A percentile compares a stretch with the other conserved stretches of the same genome.
These are phyloP conservation scores for Microctonus hyperodae DNA, from an alignment of 2,888 invertebrate genomes.

Conservation along the genomic window DNA sequence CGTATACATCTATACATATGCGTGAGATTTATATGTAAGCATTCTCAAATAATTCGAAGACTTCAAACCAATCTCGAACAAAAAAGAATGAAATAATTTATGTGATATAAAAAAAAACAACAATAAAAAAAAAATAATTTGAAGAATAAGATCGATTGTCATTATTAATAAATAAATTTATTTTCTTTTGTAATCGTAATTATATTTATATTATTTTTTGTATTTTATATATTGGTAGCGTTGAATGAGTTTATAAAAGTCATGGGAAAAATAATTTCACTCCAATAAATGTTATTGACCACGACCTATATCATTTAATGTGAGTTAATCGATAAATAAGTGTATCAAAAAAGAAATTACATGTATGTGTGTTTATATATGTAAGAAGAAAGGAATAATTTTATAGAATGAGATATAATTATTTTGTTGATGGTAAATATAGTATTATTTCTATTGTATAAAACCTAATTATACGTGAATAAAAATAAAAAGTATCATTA, in stretches of 20 bases:
- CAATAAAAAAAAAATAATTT: no score
- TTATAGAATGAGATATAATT: no score
- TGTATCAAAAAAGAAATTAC: no score
- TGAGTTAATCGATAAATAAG: no score
- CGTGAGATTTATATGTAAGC: background rate
- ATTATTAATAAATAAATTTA: background rate
- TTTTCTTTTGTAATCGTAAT: background rate
- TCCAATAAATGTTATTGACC: background rate
- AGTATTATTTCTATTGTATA: no score
- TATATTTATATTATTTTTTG: background rate
- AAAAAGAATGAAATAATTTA: background rate
- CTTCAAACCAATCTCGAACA: background rate
- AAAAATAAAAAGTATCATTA: no score
- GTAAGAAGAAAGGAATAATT: no score
- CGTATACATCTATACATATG: background rate
- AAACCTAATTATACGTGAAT: no score
- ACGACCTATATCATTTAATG: slow-evolving; percentile 7
- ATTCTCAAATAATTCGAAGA: background rate
- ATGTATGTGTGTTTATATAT: no score
- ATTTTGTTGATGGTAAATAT: no score
- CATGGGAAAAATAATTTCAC: background rate
- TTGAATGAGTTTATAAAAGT: background rate
- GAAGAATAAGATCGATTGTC: background rate
- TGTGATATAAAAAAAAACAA: no score
- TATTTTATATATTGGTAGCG: background rate